Conservation (phyloP, 2,113 vertebrate species). For the Cololabis saira region DNA sequence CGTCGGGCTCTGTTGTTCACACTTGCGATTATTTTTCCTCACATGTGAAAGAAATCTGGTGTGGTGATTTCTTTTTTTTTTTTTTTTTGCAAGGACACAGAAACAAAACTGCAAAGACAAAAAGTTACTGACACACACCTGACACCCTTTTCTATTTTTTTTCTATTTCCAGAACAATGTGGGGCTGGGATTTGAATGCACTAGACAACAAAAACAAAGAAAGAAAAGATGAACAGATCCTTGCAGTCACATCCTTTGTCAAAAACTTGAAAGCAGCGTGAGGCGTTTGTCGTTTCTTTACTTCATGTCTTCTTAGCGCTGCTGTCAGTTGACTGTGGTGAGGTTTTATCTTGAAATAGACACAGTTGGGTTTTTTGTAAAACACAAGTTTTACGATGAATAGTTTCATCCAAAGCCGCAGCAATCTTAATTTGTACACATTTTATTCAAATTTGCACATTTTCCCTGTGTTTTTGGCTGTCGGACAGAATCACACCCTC, state of each 20-base stretch:
- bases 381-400: conserved; percentile 2
- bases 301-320: conserved; percentile 7
- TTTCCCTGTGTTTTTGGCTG: neutral
- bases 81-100: neutral
- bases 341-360: conserved; percentile 34
- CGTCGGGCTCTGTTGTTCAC: conserved; percentile 22
- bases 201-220: neutral
- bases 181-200: neutral
- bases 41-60: conserved; percentile 5
- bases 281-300: conserved; percentile 16
- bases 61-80: neutral
- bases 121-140: neutral
- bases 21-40: conserved; percentile 10
- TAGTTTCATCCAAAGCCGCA: too few relatives aligned
- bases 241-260: conserved; percentile 1
- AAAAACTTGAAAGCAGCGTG: conserved; percentile 16
- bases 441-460: neutral
- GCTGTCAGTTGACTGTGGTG: conserved; percentile 17
- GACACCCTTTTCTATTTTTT: neutral
- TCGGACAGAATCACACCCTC: conserved; percentile 7
- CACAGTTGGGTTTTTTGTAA: neutral
- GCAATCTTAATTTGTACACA: too few relatives aligned
- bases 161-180: neutral
- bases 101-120: conserved; percentile 1
- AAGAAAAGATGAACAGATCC: neutral